Base-by-base conservation (phyloP, 37 sponge, comb jelly and placozoan genomes). In the Sycon ciliatum region DNA sequence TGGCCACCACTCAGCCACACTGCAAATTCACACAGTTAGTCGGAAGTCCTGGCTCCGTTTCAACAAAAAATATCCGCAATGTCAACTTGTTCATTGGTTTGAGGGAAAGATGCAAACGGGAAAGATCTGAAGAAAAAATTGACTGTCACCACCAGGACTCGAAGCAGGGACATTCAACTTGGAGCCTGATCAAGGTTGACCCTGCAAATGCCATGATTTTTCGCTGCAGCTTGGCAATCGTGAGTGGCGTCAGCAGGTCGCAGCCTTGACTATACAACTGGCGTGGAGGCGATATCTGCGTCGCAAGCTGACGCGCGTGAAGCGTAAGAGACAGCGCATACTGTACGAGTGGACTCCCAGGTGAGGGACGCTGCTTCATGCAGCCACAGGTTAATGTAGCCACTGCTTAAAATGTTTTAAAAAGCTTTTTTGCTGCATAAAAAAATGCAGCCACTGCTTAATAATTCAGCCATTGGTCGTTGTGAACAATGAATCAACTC, bases 211-310 rank as follows among this genome's bases (percentile, higher is more conserved):
- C n/a, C n/a, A n/a, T n/a, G n/a, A n/a, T 79, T 79, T 1, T 56
- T 73, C 39, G 42, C 49, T 35, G 3, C 73, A 85, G 78, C 34
- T 71, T 39, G 91, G 91, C 3, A 67, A 80, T n/a, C 36, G 56
- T n/a, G 79, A 90, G 34, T 86, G 90, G 82, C 72, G 82, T 46
- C 76, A 81, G 57, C 90, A 94, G 57, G 56, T 94, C 13, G 95
- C 95, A 36, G 91, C 95, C 32, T 79, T 94, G n/a, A 54, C 83
- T 33, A 94, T 94, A 39, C 95, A 94, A 66, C 68, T 94, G 67
- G 85, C 90, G 1, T 94, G 95, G 95, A 77, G 95, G 40, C 86
- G 88, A 61, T 83, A 83, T 53, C 70, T 73, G 4, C 61, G 89
- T 20, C 67, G 81, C 40, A 82, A 83, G 64, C 61, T 88, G 11